Evolutionary conservation across 1,140 invertebrate genomes (phyloP).

Genomic region (Magallana ariakensis): DNA sequence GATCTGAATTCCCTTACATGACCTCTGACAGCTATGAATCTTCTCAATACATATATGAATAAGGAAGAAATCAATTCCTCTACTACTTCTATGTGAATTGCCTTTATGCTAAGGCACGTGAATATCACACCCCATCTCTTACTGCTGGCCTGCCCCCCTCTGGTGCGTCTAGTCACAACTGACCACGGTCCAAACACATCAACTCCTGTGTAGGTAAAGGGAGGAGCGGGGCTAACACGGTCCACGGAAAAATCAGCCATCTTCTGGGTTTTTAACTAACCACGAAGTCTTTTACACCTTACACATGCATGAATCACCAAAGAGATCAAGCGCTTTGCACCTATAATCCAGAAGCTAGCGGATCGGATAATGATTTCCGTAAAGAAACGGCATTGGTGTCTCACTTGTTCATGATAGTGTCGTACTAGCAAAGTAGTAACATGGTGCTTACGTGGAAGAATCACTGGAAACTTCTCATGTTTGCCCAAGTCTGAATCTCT

Average conservation of each 20-base stretch:
- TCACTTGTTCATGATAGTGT: constrained; percentile 38
- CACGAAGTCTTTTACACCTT: neutral
- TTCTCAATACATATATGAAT: neutral
- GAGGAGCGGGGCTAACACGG: constrained; percentile 38
- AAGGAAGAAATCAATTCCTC: neutral
- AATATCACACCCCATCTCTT: constrained; percentile 1
- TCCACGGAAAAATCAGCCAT: constrained; percentile 47
- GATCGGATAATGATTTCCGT: constrained; percentile 47
- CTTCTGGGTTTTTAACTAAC: neutral
- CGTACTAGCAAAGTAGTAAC: constrained; percentile 27
- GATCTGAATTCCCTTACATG: neutral
- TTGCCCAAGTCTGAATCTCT: constrained; percentile 20
- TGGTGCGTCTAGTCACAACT: neutral
- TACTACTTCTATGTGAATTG: constrained; percentile 59
- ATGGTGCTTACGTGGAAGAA: constrained; percentile 50
- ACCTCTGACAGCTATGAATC: neutral
- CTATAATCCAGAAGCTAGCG: constrained; percentile 59
- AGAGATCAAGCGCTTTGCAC: constrained; percentile 42
- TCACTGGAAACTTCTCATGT: constrained; percentile 46
- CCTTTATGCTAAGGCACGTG: constrained; percentile 52
- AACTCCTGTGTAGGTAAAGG: constrained; percentile 43
- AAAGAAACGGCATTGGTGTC: constrained; percentile 45
- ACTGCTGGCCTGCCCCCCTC: too few relatives aligned
- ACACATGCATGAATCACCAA: constrained; percentile 46
- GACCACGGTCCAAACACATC: constrained; percentile 50